Base-by-base conservation (phyloP, 2,888 invertebrate genomes). In the Chaetoderma sp. region DNA sequence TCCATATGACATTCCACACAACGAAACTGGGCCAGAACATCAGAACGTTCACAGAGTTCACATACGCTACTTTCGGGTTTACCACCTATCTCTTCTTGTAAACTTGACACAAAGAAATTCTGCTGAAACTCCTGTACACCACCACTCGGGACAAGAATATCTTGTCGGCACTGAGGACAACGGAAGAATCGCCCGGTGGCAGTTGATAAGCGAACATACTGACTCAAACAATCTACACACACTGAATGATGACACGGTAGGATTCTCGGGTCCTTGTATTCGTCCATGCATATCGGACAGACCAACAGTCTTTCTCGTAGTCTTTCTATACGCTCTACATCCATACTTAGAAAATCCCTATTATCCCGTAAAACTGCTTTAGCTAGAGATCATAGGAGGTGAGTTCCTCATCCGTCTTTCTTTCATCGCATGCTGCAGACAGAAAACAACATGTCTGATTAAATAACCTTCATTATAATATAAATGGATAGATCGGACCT, bases 211-310 rank as follows among this genome's bases (percentile, higher is more conserved):
- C 76, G 63, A 13, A 80, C 71, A 39, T 73, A 76, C 58, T 77
- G 76, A 13, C 72, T 55, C 16, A 81, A 72, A 58, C 81, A 81
- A 52, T 77, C 74, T 25, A 78, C 65, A 62, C 80, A 81, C 32
- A 80, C 73, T 10, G 79, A 76, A 68, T 81, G 81, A 57, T 80
- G 79, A 61, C 81, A 81, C 10, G 80, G 77, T 16, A 81, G 71
- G 6, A 81, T 77, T 13, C 81, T 63, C 4, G 81, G 81, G 56
- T 81, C 81, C 47, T 75, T 77, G 61, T 77, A 81, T 56, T 81
- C 81, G 47, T 81, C 81, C 75, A 80, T 80, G 54, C 81, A 81
- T 57, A 81, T 78, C 18, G 81, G 76, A 68, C 81, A 81, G 60
- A 76, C 75, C 49, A 81, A 65, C 60, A 81, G 75, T 8, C 80